These are phyloP conservation scores for Bolinopsis microptera DNA, from an alignment of 37 sponge, comb jelly and placozoan species.

Conservation along the genomic window DNA sequence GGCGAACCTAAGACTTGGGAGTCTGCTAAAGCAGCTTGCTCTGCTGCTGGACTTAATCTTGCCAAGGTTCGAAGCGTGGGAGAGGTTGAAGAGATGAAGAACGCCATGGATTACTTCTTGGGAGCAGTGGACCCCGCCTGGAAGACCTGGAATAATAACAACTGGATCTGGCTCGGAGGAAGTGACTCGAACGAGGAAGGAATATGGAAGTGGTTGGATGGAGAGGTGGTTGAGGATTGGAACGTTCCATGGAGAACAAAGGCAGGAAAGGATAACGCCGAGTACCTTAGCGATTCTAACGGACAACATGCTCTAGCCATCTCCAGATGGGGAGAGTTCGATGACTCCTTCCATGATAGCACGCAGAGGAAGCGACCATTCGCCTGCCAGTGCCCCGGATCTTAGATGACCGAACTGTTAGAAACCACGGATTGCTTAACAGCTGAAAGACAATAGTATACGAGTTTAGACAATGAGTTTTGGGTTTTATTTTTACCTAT, in stretches of 20 bases:
- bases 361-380: background rate
- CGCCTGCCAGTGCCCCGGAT: too few species aligned
- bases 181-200: background rate
- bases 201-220: background rate
- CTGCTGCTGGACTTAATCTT: background rate
- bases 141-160: background rate
- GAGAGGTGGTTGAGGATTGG: background rate
- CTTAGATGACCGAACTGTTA: background rate
- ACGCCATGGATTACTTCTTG: background rate
- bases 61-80: constrained; percentile 16
- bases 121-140: background rate
- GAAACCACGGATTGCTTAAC: too few species aligned
- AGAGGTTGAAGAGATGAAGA: constrained; percentile 15
- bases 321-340: constrained; percentile 34
- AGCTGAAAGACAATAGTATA: too few species aligned
- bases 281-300: background rate
- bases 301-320: background rate
- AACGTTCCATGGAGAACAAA: background rate
- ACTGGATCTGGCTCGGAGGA: constrained; percentile 41
- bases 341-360: background rate
- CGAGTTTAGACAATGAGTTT: too few species aligned
- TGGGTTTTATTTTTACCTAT: too few species aligned
- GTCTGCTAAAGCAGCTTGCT: background rate
- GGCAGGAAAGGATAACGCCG: background rate
- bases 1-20: background rate